Base-by-base conservation (phyloP, 2,113 vertebrate species). In the Aspiorhynchus laticeps region DNA sequence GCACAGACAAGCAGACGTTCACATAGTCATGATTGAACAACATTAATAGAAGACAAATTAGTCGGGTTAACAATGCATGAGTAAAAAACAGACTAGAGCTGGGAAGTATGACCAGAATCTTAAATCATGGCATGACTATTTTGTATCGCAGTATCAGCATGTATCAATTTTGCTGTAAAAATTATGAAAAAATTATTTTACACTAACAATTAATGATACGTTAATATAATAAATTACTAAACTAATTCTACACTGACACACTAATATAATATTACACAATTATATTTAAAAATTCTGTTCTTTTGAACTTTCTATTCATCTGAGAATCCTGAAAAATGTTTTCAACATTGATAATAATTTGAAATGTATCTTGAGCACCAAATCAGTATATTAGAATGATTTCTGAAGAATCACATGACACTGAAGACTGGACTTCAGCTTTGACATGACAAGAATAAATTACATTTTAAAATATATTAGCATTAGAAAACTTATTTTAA, bases 1-100 rank as follows among this genome's bases (percentile, higher is more conserved):
- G 84, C 84, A 89, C 31, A 90, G 85, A 87, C 31, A 91, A 82
- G 87, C 88, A 90, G 36, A 67, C 36, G 85, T 88, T 91, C 85
- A 92, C 53, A 86, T 43, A 93, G 12, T 85, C 63, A 82, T 5
- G 33, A 67, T 88, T 86, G 89, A 88, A 56, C 63, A 84, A 83
- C 41, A 83, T 81, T 81, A 67, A 81, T 80, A 56, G 43, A 75
- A 89, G 59, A 81, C 6, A 41, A n/a, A n/a, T 83, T 69, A 61
- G 36, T 56, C 14, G 36, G 56, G 61, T 87, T 78, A 63, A 81
- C 81, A 87, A 82, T 81, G 78, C 78, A 85, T 84, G 77, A 51
- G 33, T 65, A 33, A 84, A 56, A 8, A 15, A 3, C 11, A 31
- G 26, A 78, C 26, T 51, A 28, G 76, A 26, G 76, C n/a, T 53